Percentiles rank a stretch among this genome's conserved stretches.
phyloP scores from a whole-genome alignment of 2,797 vertebrate genomes.

The Alouatta caraya region DNA sequence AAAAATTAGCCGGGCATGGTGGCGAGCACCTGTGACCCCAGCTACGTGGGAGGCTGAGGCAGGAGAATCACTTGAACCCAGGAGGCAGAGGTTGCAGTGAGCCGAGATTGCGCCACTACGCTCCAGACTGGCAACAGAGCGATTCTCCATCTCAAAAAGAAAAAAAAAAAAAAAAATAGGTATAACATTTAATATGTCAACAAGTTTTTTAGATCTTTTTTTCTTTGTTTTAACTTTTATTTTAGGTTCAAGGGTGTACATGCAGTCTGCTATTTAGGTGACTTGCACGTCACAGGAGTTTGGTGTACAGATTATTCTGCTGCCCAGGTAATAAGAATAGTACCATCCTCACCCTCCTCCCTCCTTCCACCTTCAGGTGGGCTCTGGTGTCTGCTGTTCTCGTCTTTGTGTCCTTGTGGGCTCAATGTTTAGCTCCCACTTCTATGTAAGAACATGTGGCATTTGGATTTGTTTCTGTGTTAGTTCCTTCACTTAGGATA shows the following conservation, averaged over 20 bases:
- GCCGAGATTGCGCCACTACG: fast-evolving
- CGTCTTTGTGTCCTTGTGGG: background rate
- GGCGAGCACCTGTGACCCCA: background rate
- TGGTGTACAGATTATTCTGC: background rate
- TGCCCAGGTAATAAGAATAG: background rate
- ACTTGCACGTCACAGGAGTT: background rate
- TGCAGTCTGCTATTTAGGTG: background rate
- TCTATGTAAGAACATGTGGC: background rate
- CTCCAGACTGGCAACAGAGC: background rate
- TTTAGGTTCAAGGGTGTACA: background rate
- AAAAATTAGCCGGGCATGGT: background rate
- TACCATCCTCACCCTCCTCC: background rate
- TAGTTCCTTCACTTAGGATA: background rate
- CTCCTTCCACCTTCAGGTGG: background rate
- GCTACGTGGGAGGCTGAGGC: background rate
- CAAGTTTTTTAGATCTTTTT: background rate
- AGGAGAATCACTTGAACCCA: background rate
- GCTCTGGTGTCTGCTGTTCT: background rate
- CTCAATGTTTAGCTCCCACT: background rate
- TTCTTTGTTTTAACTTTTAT: background rate
- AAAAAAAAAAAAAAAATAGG: too few relatives aligned
- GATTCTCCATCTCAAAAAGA: background rate
- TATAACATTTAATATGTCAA: background rate
- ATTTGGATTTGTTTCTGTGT: background rate
- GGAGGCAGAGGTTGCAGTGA: background rate